phyloP scores from a whole-genome alignment of 2,888 invertebrate genomes.

The Tetheella fluctuosa region DNA sequence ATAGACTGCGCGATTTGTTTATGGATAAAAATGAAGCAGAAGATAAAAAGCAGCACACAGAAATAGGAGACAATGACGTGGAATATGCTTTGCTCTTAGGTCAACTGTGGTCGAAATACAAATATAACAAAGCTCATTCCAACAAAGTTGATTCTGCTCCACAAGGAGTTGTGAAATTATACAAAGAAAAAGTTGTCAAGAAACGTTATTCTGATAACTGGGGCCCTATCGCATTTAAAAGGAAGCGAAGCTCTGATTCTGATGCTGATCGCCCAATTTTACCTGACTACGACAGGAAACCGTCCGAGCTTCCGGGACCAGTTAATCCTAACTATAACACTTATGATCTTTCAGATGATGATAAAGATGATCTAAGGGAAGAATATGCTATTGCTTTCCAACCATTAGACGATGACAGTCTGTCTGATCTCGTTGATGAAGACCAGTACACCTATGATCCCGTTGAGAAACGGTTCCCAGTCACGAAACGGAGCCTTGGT shows the following conservation, averaged over 20 bases:
- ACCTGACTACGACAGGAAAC: conserved; percentile 51
- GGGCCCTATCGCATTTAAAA: conserved; percentile 81
- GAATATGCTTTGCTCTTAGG: conserved; percentile 82
- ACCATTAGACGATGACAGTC: conserved; percentile 72
- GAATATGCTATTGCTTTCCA: conserved; percentile 80
- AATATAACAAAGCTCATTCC: conserved; percentile 67
- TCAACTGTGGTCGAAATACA: conserved; percentile 84
- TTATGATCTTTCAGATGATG: conserved; percentile 67
- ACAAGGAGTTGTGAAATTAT: conserved; percentile 75
- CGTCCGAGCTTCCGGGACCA: not conserved
- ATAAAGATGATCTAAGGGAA: conserved; percentile 74
- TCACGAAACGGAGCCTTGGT: conserved; percentile 86
- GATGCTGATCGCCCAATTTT: conserved; percentile 51
- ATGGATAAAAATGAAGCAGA: conserved; percentile 64
- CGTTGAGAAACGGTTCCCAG: conserved; percentile 86
- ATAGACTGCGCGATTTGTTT: conserved; percentile 70
- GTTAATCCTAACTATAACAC: conserved; percentile 62
- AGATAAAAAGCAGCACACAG: conserved; percentile 56
- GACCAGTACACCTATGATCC: conserved; percentile 71
- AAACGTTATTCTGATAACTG: conserved; percentile 76
- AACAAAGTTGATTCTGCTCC: conserved; percentile 62
- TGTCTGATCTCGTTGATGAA: conserved; percentile 68
- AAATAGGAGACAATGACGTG: conserved; percentile 70
- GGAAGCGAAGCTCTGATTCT: conserved; percentile 73
- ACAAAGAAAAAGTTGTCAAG: conserved; percentile 75